Conservation (phyloP, 2,888 invertebrate genomes). For the Chymomyza amoena region DNA sequence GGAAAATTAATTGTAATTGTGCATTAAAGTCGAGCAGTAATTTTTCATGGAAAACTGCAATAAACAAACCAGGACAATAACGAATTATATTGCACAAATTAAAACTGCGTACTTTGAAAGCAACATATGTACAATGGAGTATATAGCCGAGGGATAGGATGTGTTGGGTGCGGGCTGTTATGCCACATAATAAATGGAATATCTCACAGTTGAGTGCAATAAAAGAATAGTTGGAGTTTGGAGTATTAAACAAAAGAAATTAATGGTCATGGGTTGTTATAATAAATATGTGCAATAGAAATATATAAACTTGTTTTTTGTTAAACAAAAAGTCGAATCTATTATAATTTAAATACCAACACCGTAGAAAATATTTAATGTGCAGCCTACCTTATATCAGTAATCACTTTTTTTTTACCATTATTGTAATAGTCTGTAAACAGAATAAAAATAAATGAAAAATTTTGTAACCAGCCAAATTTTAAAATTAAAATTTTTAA, state of each 20-base stretch:
- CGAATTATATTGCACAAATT: conserved; percentile 1
- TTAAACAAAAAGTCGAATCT: too few relatives aligned
- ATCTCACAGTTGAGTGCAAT: not conserved
- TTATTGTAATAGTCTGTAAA: too few relatives aligned
- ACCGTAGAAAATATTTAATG: too few relatives aligned
- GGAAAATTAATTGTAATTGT: conserved; percentile 62
- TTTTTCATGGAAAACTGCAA: conserved; percentile 17
- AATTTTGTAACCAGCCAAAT: too few relatives aligned
- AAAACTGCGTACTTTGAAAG: not conserved
- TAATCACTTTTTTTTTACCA: too few relatives aligned
- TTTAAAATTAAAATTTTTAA: too few relatives aligned
- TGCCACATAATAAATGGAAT: not conserved
- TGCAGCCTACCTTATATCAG: too few relatives aligned
- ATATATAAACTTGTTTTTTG: not conserved
- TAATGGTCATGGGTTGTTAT: not conserved
- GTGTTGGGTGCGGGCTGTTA: not conserved
- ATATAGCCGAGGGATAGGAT: not conserved
- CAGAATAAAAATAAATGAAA: too few relatives aligned
- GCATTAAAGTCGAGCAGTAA: conserved; percentile 60
- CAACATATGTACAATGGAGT: not conserved
- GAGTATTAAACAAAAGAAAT: conserved; percentile 10
- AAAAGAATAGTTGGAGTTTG: not conserved
- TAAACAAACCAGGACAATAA: conserved; percentile 16
- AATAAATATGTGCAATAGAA: not conserved
- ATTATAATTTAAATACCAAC: too few relatives aligned